phyloP scores from a whole-genome alignment of 1,140 invertebrate species.

The Coelopa frigida region DNA sequence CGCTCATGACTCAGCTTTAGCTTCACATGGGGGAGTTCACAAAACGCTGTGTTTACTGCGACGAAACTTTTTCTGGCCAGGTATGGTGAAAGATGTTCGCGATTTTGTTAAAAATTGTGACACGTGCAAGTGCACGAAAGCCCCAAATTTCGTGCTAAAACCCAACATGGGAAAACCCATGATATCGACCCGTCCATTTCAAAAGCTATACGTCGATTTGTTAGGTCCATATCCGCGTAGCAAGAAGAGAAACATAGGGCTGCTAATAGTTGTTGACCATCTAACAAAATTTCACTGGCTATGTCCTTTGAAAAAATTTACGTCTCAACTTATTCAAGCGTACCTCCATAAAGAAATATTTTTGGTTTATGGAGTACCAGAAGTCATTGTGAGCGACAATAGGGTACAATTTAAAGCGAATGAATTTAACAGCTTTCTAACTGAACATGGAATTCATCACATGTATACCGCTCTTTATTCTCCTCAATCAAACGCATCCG shows the following conservation, averaged over 20 bases:
- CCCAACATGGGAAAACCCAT: conserved; percentile 7
- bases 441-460: neutral
- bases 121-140: conserved; percentile 9
- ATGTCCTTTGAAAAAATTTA: conserved; percentile 4
- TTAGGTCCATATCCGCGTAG: conserved; percentile 8
- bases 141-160: conserved; percentile 1
- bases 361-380: conserved; percentile 8
- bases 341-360: conserved; percentile 8
- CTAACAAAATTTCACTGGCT: conserved; percentile 10
- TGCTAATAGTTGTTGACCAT: conserved; percentile 11
- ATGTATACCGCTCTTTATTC: conserved; percentile 2
- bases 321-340: neutral
- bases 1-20: neutral
- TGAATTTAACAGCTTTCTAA: conserved; percentile 3
- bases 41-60: conserved; percentile 8
- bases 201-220: conserved; percentile 7
- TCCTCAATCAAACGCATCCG: conserved; percentile 2
- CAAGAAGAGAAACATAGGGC: conserved; percentile 7
- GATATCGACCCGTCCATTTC: conserved; percentile 8
- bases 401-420: conserved; percentile 12
- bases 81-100: conserved; percentile 7
- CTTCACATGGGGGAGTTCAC: conserved; percentile 10
- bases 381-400: conserved; percentile 11
- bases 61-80: conserved; percentile 10
- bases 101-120: conserved; percentile 10